Evolutionary conservation across 2,797 vertebrate species (phyloP).

Genomic region (Heliangelus exortis): DNA sequence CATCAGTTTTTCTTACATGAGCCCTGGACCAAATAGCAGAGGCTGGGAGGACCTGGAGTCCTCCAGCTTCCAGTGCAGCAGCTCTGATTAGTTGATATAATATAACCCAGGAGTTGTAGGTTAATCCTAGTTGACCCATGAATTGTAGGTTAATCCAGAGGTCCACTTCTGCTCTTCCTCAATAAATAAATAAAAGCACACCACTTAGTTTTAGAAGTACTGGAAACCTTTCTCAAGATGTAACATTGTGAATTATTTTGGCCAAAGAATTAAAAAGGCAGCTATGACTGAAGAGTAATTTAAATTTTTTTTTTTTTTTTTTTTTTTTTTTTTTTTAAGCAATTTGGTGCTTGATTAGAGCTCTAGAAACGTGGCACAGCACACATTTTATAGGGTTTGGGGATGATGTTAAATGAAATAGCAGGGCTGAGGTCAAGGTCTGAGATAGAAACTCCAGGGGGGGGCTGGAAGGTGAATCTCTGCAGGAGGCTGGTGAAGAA

Average conservation of each 20-base stretch:
- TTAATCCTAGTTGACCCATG: no score
- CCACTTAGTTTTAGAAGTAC: no score
- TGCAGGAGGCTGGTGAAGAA: slow-evolving; percentile 66
- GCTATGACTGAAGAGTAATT: no score
- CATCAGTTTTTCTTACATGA: not conserved
- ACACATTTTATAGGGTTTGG: slow-evolving; percentile 36
- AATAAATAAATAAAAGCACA: no score
- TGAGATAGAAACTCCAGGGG: slow-evolving; percentile 28
- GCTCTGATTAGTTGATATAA: not conserved
- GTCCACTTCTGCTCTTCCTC: no score
- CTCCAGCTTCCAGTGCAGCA: not conserved
- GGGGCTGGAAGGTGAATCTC: slow-evolving; percentile 46
- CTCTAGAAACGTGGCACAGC: not conserved
- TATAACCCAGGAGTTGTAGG: no score
- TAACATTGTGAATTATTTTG: no score
- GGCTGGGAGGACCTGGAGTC: not conserved
- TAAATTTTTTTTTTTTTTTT: not conserved
- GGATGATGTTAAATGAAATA: not conserved
- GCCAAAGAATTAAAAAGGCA: no score
- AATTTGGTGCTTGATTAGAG: not conserved
- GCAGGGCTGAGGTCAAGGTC: slow-evolving; percentile 46
- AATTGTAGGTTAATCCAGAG: no score
- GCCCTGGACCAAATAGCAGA: not conserved
- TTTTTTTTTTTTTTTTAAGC: not conserved
- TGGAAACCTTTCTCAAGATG: no score